Evolutionary conservation across 2,888 invertebrate species (phyloP), one percentile per base, ranked within the genome.

Genomic region (Amphipoea oculea): DNA sequence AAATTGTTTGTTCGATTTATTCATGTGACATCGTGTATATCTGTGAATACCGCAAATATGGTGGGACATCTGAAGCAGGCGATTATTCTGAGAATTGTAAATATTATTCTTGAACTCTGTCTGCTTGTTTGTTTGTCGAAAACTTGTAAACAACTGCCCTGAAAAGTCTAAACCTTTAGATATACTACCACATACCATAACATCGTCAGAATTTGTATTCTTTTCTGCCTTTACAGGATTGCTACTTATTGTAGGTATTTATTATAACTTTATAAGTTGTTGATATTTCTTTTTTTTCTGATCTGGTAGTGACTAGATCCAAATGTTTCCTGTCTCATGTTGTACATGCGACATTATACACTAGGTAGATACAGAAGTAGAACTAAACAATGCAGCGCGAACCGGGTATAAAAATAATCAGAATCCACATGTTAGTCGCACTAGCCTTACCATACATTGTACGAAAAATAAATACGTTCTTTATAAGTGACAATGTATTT

Each of bases 31-130:
- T 66, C 45, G 36, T 63, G 11, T 65, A 65, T 23, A n/a, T 62
- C 29, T 65, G 29, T 69, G 29, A 48, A 75, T 65, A 65, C 60
- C 54, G 45, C 14, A 29, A 70, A 69, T 66, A 79, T 72, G n/a
- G 72, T 85, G 45, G 20, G 12, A 69, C 69, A 76, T 51, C 5
- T 57, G 70, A 57, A 82, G 40, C 51, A 62, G 66, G 54, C 23
- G n/a, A 75, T 85, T 48, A 63, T 86, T 69, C 67, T 14, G 29
- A 74, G 67, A 73, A 66, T 73, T 66, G 71, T 84, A 86, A 84
- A 85, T 81, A 76, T 83, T 84, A 63, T 67, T 84, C n/a, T 42
- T 51, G 23, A 66, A 42, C 6, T 83, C 65, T 75, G 57, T 45
- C n/a, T 45, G 60, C 7, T 69, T 57, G 51, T 63, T 63, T 14